phyloP scores from a whole-genome alignment of 2,888 invertebrate genomes.

The Apamea crenata region DNA sequence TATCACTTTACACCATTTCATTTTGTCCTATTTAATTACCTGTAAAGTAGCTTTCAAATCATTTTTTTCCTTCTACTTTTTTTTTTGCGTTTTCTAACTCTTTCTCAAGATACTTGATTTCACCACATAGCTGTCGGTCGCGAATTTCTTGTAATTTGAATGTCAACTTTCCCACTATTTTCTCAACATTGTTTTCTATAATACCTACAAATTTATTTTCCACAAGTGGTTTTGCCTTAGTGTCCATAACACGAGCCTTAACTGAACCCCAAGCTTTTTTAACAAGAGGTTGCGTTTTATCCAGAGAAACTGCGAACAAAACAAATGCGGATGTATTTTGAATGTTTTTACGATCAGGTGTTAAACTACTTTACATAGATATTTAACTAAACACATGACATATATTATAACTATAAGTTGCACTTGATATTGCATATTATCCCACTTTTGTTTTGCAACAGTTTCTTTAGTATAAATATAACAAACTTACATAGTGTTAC shows the following conservation, averaged over 20 bases:
- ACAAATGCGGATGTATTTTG: constrained; percentile 73
- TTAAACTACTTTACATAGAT: constrained; percentile 32
- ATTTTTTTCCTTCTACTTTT: constrained; percentile 35
- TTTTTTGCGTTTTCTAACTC: constrained; percentile 78
- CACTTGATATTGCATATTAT: constrained; percentile 20
- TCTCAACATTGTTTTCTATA: constrained; percentile 73
- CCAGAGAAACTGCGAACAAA: constrained; percentile 86
- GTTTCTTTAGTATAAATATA: constrained; percentile 73
- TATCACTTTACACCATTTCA: background rate
- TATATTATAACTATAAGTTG: background rate
- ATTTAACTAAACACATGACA: constrained; percentile 2
- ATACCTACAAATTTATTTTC: constrained; percentile 74
- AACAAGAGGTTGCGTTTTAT: constrained; percentile 76
- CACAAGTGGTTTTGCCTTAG: constrained; percentile 75
- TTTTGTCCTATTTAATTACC: background rate
- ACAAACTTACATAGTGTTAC: constrained; percentile 75
- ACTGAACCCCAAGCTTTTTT: constrained; percentile 76
- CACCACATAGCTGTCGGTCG: constrained; percentile 74
- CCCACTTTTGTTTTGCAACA: constrained; percentile 82
- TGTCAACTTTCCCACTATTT: constrained; percentile 64
- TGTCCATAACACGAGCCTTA: constrained; percentile 72
- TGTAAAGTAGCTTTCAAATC: background rate
- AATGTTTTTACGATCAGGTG: constrained; percentile 1
- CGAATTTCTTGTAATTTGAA: constrained; percentile 72
- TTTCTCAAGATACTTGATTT: constrained; percentile 79